Percentiles rank a stretch among this genome's conserved stretches.
Evolutionary conservation across 53 echinoderm and acorn worm species (phyloP).

Genomic region (Echinometra lucunter): DNA sequence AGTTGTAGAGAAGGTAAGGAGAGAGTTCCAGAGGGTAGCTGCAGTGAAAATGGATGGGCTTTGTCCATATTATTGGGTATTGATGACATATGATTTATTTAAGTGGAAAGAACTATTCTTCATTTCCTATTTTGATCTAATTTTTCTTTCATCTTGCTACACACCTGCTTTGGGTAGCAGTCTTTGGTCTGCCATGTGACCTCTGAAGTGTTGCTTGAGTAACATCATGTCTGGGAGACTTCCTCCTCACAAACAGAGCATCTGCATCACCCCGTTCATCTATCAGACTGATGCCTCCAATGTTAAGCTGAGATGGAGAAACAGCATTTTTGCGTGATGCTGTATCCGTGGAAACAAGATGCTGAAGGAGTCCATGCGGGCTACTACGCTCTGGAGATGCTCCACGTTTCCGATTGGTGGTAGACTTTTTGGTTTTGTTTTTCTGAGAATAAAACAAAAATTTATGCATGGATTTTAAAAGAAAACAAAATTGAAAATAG

Average conservation of each 20-base stretch:
- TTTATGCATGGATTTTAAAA: background rate
- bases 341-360: constrained; percentile 48
- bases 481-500: background rate
- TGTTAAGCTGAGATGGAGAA: constrained; percentile 43
- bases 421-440: constrained; percentile 38
- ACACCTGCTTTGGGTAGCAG: constrained; percentile 55
- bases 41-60: too few relatives aligned
- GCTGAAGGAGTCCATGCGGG: constrained; percentile 13
- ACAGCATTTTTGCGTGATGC: background rate
- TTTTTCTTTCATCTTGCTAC: background rate
- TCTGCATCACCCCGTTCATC: constrained; percentile 66
- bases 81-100: too few relatives aligned
- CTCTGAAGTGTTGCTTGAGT: background rate
- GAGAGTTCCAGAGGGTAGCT: too few relatives aligned
- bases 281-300: constrained; percentile 52
- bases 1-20: too few relatives aligned
- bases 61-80: too few relatives aligned
- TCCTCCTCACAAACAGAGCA: constrained; percentile 61
- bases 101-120: background rate
- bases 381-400: constrained; percentile 48
- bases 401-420: constrained; percentile 23
- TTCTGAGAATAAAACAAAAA: constrained; percentile 13
- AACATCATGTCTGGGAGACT: constrained; percentile 61
- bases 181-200: constrained; percentile 48
- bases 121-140: background rate